A percentile compares a stretch with the other conserved stretches of the same genome.
Evolutionary conservation across 2,797 vertebrate genomes (phyloP).

Genomic region (Takifugu rubripes): DNA sequence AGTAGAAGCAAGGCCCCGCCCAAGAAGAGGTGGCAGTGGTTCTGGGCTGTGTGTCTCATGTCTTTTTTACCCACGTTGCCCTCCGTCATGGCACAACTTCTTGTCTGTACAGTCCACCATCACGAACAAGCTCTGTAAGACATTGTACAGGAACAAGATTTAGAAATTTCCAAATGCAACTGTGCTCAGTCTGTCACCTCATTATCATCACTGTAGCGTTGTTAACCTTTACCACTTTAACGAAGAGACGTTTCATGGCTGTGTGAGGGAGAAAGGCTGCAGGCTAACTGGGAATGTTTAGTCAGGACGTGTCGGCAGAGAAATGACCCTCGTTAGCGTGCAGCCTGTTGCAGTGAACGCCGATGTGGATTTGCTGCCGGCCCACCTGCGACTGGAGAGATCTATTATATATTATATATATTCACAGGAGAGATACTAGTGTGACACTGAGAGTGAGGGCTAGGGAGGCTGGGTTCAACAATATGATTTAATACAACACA

Average conservation of each 20-base stretch:
- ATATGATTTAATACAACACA: background rate
- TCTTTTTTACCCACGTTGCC: slow-evolving; percentile 72
- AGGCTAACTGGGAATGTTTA: slow-evolving; percentile 54
- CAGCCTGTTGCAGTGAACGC: slow-evolving; percentile 20
- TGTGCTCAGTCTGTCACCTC: background rate
- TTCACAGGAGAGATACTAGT: slow-evolving; percentile 4
- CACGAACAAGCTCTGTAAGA: slow-evolving; percentile 63
- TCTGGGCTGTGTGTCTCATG: slow-evolving; percentile 57
- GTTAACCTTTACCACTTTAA: slow-evolving; percentile 33
- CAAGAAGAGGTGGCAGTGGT: slow-evolving; percentile 73
- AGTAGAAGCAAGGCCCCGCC: slow-evolving; percentile 87
- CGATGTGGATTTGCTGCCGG: slow-evolving; percentile 22
- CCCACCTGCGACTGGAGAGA: slow-evolving; percentile 16
- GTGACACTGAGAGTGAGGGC: background rate
- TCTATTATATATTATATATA: too few species aligned
- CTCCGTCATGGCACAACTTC: slow-evolving; percentile 66
- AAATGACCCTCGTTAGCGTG: slow-evolving; percentile 45
- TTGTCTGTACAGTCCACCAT: slow-evolving; percentile 65
- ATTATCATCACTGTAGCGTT: slow-evolving; percentile 21
- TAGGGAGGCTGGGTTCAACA: background rate
- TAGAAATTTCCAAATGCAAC: slow-evolving; percentile 2
- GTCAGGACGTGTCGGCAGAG: slow-evolving; percentile 31
- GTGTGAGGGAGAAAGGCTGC: slow-evolving; percentile 54
- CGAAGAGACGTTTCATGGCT: slow-evolving; percentile 29
- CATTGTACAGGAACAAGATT: slow-evolving; percentile 24